Evolutionary conservation across 2,113 vertebrate species (phyloP), one percentile per base, ranked within the genome.

Genomic region (Fulica atra): DNA sequence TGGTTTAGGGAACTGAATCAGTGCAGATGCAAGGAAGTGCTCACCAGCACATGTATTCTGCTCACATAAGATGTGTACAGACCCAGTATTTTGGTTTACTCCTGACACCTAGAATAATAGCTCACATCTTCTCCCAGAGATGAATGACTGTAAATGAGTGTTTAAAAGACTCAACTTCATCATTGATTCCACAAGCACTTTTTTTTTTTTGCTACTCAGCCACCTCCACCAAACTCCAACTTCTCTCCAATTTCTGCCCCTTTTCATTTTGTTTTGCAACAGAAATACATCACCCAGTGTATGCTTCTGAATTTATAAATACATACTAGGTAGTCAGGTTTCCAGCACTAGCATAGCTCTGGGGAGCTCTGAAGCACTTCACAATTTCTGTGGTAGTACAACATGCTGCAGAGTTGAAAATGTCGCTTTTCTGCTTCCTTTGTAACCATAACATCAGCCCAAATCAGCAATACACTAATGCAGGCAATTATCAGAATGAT

Each of bases 71-170:
- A 48, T 68, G 64, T 38, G 36, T 14, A 44, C 14, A 77, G 56
- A 70, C 38, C 10, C 1, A 1, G 50, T 53, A 69, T 72, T 95
- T 85, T 76, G 51, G 44, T 93, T 95, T 84, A 68, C 44, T 93
- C 57, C 48, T 93, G 81, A 78, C 86, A 86, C 40, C 13, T 36
- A 86, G 79, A 94, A 94, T 86, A 95, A 96, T 92, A 94, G 60
- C 76, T 90, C 77, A 76, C 82, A 79, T 88, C 77, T 92, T 88
- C 72, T 94, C 88, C 81, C 90, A 86, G 76, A 94, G 96, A 97
- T 81, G 80, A 96, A 97, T 96, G 90, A 88, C 72, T 92, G 82
- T 46, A 96, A 96, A 93, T 92, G 72, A 88, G 50, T 60, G 42
- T 90, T 94, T 94, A 93, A 96, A 80, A 81, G 86, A 94, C 80